Evolutionary conservation across 1,140 invertebrate species (phyloP).

Genomic region (Drosophila azteca): DNA sequence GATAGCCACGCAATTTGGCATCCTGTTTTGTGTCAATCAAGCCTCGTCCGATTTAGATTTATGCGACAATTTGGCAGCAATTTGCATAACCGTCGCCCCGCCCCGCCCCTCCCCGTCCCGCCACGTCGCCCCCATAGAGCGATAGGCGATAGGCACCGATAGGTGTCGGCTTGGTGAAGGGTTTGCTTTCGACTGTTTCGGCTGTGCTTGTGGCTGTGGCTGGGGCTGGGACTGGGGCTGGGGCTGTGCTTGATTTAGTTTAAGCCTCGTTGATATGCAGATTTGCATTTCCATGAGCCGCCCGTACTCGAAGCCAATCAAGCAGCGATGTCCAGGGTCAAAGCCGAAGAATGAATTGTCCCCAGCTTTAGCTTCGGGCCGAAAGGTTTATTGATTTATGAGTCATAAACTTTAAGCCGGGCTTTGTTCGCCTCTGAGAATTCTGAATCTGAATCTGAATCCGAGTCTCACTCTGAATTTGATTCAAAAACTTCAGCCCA

Average conservation of each 20-base stretch:
- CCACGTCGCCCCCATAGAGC: background rate
- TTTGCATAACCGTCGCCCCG: conserved; percentile 57
- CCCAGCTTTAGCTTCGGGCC: no score
- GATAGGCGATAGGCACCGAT: conserved; percentile 16
- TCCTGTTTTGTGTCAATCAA: conserved; percentile 73
- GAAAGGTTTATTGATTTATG: conserved; percentile 51
- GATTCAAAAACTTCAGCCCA: conserved; percentile 21
- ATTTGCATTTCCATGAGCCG: conserved; percentile 3
- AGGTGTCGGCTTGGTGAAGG: conserved; percentile 54
- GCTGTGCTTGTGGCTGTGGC: no score
- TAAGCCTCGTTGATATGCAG: conserved; percentile 46
- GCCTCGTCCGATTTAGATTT: conserved; percentile 50
- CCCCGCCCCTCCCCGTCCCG: background rate
- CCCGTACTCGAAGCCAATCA: conserved; percentile 16
- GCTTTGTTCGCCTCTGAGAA: conserved; percentile 41
- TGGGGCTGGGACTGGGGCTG: no score
- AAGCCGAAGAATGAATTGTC: conserved; percentile 7
- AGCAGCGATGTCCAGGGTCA: conserved; percentile 36
- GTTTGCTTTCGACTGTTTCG: conserved; percentile 9
- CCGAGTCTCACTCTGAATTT: no score
- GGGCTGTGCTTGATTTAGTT: background rate
- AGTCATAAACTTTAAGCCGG: conserved; percentile 40
- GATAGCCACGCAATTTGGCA: conserved; percentile 62
- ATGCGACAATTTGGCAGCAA: conserved; percentile 58
- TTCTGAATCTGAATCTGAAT: background rate